Conservation (phyloP, 35 echinoderm and acorn worm genomes). For the Acanthaster planci region DNA sequence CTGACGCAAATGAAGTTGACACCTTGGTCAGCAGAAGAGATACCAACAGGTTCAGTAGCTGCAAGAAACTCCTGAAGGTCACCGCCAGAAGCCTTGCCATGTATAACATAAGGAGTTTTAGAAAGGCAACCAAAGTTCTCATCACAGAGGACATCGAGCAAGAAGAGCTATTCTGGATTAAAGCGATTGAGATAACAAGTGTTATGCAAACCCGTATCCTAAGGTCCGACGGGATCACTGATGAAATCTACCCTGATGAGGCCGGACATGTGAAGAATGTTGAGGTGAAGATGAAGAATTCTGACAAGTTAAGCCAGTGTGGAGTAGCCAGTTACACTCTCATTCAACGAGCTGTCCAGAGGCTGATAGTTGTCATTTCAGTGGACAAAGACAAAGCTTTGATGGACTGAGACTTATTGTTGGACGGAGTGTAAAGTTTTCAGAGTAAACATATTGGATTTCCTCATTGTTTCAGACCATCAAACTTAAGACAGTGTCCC, state of each 20-base stretch:
- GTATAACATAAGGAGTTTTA: not conserved
- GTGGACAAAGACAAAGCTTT: not conserved
- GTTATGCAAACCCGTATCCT: too few species aligned
- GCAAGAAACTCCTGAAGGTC: conserved; percentile 4
- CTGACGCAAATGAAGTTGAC: not conserved
- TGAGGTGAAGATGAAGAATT: not conserved
- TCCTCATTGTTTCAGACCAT: too few species aligned
- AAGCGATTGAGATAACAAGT: too few species aligned
- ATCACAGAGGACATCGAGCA: not conserved
- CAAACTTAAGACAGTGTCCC: too few species aligned
- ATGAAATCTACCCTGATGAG: not conserved
- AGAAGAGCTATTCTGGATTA: not conserved
- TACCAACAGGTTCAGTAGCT: conserved; percentile 16
- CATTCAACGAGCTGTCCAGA: not conserved
- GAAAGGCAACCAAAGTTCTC: not conserved
- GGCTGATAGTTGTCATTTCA: not conserved
- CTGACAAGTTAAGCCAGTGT: not conserved
- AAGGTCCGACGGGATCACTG: not conserved
- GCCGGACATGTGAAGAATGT: not conserved
- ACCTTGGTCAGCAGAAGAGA: conserved; percentile 11
- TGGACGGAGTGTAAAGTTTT: not conserved
- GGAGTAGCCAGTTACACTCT: not conserved
- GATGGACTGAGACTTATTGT: not conserved
- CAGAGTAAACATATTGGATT: too few species aligned
- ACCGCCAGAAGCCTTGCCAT: not conserved